phyloP scores from a whole-genome alignment of 1,140 invertebrate species.

The Lucilia sericata region DNA sequence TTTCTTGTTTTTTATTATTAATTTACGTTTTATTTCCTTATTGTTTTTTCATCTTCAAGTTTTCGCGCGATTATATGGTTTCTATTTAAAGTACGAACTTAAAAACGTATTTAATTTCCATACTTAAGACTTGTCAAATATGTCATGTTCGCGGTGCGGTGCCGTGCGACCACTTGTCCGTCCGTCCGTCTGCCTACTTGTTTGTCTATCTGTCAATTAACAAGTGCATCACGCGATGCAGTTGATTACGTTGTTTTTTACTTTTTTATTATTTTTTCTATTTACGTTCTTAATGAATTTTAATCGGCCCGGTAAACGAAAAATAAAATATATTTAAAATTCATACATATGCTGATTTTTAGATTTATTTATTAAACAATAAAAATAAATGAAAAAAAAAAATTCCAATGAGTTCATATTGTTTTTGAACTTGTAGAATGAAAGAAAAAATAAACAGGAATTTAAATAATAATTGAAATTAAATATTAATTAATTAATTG shows the following conservation, averaged over 20 bases:
- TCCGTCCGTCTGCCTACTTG: not conserved
- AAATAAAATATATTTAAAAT: no score
- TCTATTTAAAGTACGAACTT: not conserved
- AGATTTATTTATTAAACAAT: slow-evolving; percentile 3
- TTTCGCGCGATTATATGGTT: not conserved
- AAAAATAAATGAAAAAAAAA: slow-evolving; percentile 15
- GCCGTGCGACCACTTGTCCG: not conserved
- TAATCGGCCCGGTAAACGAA: not conserved
- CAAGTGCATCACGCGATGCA: slow-evolving; percentile 28
- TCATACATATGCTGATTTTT: not conserved
- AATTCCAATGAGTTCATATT: not conserved
- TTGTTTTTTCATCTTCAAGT: not conserved
- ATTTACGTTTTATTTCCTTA: not conserved
- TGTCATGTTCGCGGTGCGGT: not conserved
- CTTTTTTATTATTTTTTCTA: not conserved
- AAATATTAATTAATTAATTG: no score
- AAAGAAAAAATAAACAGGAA: not conserved
- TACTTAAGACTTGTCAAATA: not conserved
- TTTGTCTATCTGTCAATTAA: not conserved
- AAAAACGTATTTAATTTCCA: not conserved
- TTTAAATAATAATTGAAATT: not conserved
- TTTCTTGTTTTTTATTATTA: not conserved
- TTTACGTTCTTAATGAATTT: slow-evolving; percentile 10
- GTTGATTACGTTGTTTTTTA: slow-evolving; percentile 1
- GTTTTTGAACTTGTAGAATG: not conserved